Evolutionary conservation across 92 coral and sea anemone genomes (phyloP), one percentile per base, ranked within the genome.

Genomic region (Umimayanthus kanabou): DNA sequence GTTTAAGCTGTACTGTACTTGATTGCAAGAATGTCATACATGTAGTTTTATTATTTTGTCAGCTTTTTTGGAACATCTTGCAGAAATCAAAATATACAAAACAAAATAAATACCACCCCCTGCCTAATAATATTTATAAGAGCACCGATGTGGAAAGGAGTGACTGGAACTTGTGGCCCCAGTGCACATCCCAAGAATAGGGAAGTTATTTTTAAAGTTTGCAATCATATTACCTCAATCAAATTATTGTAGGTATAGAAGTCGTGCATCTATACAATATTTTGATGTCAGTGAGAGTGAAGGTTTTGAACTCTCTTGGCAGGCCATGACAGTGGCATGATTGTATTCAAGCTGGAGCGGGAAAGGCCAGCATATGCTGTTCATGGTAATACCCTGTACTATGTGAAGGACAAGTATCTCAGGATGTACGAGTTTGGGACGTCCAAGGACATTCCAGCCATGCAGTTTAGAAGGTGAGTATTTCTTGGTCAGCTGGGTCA

Each of bases 311-410:
- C 45, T 39, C 39, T 11, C 76, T 6, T 53, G 28, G 71, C 78
- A 97, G 99, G 99, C 89, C 99, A 97, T 89, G 99, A 97, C 26
- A 94, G 99, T 88, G 99, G 99, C 15, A 97, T 97, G 99, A 95
- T 97, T 50, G 99, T 97, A 26, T 97, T 97, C 89, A 97, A 97
- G 77, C 92, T 97, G 50, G 99, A 97, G 85, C 80, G 99, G 76
- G 99, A 97, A 84, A 87, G 99, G 72, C 99, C 99, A 74, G 98
- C 99, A 3, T 97, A 95, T 90, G 99, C 99, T 55, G 99, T 97
- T 5, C 99, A 97, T 90, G 99, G 99, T 53, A 97, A 97, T 89
- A 97, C 97, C 2, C 83, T 97, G 87, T 97, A 97, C 84, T 97
- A 97, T 70, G 93, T 94, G 37, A 97, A 97, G 95, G 99, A 97